Evolutionary conservation across 2,797 vertebrate species (phyloP).

Genomic region (Anomalospiza imberbis): DNA sequence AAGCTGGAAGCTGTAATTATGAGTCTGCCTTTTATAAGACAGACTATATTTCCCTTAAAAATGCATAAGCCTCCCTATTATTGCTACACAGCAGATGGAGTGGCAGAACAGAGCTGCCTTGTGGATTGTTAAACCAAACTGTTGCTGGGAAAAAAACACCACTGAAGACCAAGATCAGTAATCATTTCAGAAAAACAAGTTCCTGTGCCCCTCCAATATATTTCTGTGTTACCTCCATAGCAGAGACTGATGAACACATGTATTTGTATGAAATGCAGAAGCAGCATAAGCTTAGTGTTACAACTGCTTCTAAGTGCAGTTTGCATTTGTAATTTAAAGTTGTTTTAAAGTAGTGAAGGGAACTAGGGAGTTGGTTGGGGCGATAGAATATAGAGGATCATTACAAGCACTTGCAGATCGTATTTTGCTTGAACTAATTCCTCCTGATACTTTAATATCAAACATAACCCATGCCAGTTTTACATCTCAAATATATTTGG

Average conservation of each 20-base stretch:
- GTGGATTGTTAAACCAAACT: slow-evolving; percentile 36
- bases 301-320: neutral
- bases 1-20: slow-evolving; percentile 2
- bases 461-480: slow-evolving; percentile 11
- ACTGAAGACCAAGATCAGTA: neutral
- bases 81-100: slow-evolving; percentile 24
- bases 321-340: slow-evolving; percentile 55
- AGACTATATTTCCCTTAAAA: slow-evolving; percentile 17
- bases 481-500: slow-evolving; percentile 64
- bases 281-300: slow-evolving; percentile 31
- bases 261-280: neutral
- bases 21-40: neutral
- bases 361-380: slow-evolving; percentile 44
- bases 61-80: slow-evolving; percentile 18
- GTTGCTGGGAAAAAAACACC: neutral
- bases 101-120: slow-evolving; percentile 23
- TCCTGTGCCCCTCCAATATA: neutral
- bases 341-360: slow-evolving; percentile 33
- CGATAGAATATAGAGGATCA: slow-evolving; percentile 4
- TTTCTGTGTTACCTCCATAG: neutral
- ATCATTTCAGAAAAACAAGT: neutral
- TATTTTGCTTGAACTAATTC: slow-evolving; percentile 49
- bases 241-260: neutral
- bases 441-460: slow-evolving; percentile 31
- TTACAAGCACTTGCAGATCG: slow-evolving; percentile 32